Percentiles rank a stretch among this genome's conserved stretches.
These are phyloP conservation scores for Myotis vivesi DNA, from an alignment of 2,797 vertebrate species.

Conservation along the genomic window DNA sequence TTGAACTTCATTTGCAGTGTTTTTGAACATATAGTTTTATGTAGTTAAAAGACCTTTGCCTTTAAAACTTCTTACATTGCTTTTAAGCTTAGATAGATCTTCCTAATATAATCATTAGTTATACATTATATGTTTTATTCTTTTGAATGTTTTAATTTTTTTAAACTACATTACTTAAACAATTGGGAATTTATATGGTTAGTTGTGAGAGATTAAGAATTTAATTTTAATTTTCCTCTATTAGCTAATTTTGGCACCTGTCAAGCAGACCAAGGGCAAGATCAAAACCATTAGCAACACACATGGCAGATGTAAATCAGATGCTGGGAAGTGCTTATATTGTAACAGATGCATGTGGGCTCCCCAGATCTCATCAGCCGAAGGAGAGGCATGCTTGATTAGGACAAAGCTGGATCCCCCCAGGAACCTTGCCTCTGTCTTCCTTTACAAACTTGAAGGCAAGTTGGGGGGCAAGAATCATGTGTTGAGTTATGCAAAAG, in stretches of 20 bases:
- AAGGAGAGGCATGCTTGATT: background rate
- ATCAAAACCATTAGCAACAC: background rate
- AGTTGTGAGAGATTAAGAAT: background rate
- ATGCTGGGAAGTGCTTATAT: background rate
- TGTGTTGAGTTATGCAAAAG: background rate
- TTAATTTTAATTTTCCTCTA: conserved; percentile 4
- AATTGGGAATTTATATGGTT: background rate
- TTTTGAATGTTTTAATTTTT: conserved; percentile 36
- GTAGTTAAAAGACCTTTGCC: conserved; percentile 13
- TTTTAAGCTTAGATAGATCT: background rate
- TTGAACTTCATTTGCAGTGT: background rate
- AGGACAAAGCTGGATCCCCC: background rate
- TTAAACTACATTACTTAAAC: background rate
- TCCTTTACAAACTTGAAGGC: background rate
- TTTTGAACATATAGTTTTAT: background rate
- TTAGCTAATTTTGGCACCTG: background rate
- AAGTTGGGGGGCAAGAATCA: background rate
- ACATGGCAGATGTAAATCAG: background rate
- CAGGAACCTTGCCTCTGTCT: background rate
- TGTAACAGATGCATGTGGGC: background rate
- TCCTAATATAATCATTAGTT: background rate
- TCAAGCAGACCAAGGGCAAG: background rate
- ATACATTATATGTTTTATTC: conserved; percentile 32
- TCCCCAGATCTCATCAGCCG: background rate
- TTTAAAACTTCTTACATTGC: conserved; percentile 35